A percentile compares a stretch with the other conserved stretches of the same genome.
phyloP scores from a whole-genome alignment of 2,797 vertebrate genomes.

The Eulemur mongoz region DNA sequence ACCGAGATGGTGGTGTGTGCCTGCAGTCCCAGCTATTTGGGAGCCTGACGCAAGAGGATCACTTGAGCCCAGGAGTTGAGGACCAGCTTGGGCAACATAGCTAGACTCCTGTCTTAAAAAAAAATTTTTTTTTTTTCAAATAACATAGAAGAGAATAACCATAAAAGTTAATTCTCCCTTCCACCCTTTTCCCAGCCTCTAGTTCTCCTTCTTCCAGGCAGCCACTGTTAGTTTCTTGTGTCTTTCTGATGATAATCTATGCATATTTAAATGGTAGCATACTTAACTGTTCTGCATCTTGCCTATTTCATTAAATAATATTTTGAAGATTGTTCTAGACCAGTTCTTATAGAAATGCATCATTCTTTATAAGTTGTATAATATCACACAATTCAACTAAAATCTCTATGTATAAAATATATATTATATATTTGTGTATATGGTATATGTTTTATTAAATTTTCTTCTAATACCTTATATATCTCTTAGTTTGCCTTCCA shows the following conservation, averaged over 20 bases:
- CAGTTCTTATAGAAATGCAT: neutral
- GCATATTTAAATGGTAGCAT: neutral
- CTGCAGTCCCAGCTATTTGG: neutral
- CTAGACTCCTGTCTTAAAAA: neutral
- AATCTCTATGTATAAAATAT: neutral
- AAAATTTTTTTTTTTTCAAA: neutral
- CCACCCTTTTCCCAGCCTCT: neutral
- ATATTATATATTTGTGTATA: neutral
- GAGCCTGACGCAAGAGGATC: neutral
- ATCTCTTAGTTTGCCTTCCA: neutral
- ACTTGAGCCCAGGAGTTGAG: neutral
- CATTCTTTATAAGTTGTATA: neutral
- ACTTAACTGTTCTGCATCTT: neutral
- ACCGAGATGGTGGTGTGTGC: no score
- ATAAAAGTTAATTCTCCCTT: constrained; percentile 18
- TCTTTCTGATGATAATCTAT: neutral
- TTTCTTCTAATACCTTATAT: neutral
- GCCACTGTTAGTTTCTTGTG: neutral
- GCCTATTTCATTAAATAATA: neutral
- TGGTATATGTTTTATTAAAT: neutral
- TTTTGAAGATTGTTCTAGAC: neutral
- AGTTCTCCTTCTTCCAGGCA: neutral
- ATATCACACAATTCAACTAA: neutral
- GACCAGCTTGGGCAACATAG: neutral
- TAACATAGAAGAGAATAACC: neutral